Conservation (phyloP, 64 coral and sea anemone genomes). For the Astreopora myriophthalma region DNA sequence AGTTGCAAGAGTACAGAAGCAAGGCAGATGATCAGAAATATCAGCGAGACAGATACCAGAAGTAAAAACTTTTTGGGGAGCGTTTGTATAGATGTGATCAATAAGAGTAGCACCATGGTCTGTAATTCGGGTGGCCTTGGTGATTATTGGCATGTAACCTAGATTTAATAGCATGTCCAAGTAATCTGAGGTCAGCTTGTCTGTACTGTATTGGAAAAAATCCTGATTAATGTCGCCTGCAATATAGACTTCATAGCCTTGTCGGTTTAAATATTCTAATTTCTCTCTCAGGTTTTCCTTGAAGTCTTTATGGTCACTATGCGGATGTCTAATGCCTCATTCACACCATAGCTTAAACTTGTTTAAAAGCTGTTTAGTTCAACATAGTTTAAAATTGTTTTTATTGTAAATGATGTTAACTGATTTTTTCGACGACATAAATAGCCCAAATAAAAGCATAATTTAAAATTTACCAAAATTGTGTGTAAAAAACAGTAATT, state of each 20-base stretch:
- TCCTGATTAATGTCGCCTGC: constrained; percentile 46
- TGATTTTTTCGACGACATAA: no score
- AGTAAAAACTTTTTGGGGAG: constrained; percentile 50
- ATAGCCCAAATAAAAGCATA: no score
- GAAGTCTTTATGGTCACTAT: background rate
- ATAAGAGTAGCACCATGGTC: constrained; percentile 51
- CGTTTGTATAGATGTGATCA: constrained; percentile 45
- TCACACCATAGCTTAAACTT: constrained; percentile 25
- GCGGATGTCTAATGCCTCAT: constrained; percentile 19
- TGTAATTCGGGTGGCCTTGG: constrained; percentile 58
- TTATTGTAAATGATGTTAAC: no score
- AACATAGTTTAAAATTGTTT: background rate
- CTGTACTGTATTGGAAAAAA: constrained; percentile 32
- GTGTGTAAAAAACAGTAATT: no score
- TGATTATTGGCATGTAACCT: constrained; percentile 55
- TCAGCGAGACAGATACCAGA: constrained; percentile 35
- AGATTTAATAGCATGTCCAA: constrained; percentile 49
- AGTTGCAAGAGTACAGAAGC: background rate
- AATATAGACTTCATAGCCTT: constrained; percentile 38
- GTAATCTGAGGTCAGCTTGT: constrained; percentile 44
- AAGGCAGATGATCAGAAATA: constrained; percentile 14
- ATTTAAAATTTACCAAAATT: no score
- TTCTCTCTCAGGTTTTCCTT: background rate
- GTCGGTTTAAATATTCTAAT: background rate
- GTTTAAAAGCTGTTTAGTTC: constrained; percentile 16